These are phyloP conservation scores for Heterodera schachtii DNA, from an alignment of 1,140 invertebrate genomes.

Conservation along the genomic window DNA sequence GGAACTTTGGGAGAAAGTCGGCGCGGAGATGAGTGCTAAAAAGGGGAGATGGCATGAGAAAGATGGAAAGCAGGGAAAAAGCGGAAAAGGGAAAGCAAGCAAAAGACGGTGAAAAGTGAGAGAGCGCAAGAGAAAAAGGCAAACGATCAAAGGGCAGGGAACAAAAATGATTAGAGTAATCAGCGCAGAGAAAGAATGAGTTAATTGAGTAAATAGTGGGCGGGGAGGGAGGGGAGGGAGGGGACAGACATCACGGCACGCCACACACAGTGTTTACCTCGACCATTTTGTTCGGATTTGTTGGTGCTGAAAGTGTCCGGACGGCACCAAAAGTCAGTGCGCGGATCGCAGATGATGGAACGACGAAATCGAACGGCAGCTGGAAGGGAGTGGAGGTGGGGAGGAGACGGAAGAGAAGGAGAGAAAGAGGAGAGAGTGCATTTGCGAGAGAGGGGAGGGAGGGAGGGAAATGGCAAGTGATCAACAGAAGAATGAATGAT, in stretches of 20 bases:
- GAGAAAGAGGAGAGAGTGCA: background rate
- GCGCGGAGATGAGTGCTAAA: slow-evolving; percentile 61
- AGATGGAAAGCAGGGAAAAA: background rate
- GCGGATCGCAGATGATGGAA: slow-evolving; percentile 58
- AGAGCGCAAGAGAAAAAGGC: background rate
- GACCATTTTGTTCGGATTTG: slow-evolving; percentile 25
- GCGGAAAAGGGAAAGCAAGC: background rate
- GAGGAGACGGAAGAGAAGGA: slow-evolving; percentile 6
- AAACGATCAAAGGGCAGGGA: slow-evolving; percentile 8
- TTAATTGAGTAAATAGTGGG: slow-evolving; percentile 12
- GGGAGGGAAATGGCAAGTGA: background rate
- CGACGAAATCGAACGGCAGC: slow-evolving; percentile 28
- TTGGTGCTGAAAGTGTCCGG: slow-evolving; percentile 39
- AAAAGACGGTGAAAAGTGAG: background rate
- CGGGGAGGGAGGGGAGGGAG: slow-evolving; percentile 22
- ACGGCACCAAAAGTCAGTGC: slow-evolving; percentile 64
- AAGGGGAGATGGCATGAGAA: background rate
- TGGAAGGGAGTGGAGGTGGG: background rate
- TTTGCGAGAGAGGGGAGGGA: background rate
- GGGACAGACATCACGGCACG: slow-evolving; percentile 32
- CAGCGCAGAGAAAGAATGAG: slow-evolving; percentile 6
- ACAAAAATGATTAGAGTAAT: slow-evolving; percentile 15
- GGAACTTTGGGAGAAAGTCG: slow-evolving; percentile 45
- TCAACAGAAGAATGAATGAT: background rate
- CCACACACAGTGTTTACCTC: slow-evolving; percentile 41